Percentiles rank a stretch among this genome's conserved stretches.
These are phyloP conservation scores for Neogobius melanostomus DNA, from an alignment of 2,113 vertebrate genomes.

Conservation along the genomic window DNA sequence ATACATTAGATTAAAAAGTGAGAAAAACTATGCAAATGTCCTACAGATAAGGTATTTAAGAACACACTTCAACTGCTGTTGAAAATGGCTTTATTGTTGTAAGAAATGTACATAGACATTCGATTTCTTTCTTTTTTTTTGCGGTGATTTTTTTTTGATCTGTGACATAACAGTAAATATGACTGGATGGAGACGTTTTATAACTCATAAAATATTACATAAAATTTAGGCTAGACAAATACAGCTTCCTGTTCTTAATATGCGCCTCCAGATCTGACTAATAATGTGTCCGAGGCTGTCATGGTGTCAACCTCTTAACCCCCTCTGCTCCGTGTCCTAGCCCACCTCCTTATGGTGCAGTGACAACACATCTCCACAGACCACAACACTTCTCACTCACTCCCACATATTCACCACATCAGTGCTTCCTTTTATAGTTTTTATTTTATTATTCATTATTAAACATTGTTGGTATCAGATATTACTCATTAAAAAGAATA, in stretches of 20 bases:
- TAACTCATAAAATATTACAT: conserved; percentile 7
- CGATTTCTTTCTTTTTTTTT: too few species aligned
- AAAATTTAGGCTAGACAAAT: conserved; percentile 3
- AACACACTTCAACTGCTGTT: too few species aligned
- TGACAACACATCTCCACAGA: neutral
- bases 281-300: conserved; percentile 28
- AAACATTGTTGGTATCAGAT: neutral
- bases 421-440: conserved; percentile 9
- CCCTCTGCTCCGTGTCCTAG: conserved; percentile 24
- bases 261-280: conserved; percentile 36
- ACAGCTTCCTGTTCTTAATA: conserved; percentile 4
- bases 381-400: conserved; percentile 8
- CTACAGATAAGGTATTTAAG: too few species aligned
- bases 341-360: conserved; percentile 51
- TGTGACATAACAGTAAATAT: neutral
- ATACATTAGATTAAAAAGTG: too few species aligned
- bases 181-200: neutral
- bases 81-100: too few species aligned
- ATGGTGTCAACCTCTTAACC: conserved; percentile 41
- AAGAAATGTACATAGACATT: too few species aligned
- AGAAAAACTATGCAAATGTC: too few species aligned
- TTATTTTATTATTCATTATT: neutral
- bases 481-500: neutral
- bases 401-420: conserved; percentile 15
- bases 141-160: neutral